phyloP scores from a whole-genome alignment of 1,140 invertebrate species.

The Goniozus legneri region DNA sequence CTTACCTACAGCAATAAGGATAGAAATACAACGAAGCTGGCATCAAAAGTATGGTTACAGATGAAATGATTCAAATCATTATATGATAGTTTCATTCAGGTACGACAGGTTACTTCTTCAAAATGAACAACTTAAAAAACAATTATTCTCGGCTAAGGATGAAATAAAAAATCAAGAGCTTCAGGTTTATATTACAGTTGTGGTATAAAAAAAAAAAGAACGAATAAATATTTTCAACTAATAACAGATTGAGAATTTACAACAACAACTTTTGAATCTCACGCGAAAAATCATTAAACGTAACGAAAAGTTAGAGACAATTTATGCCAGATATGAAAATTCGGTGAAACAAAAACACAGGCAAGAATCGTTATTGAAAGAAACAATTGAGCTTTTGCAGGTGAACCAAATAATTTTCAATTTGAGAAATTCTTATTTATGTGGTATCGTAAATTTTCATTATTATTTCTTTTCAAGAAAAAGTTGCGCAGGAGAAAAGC shows the following conservation, averaged over 20 bases:
- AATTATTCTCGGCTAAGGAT: slow-evolving; percentile 20
- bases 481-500: no score
- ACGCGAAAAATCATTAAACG: slow-evolving; percentile 17
- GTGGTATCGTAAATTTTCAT: neutral
- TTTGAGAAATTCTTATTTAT: neutral
- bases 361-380: slow-evolving; percentile 17
- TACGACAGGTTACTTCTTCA: slow-evolving; percentile 30
- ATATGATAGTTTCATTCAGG: slow-evolving; percentile 12
- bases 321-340: slow-evolving; percentile 23
- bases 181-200: neutral
- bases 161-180: slow-evolving; percentile 18
- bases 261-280: slow-evolving; percentile 21
- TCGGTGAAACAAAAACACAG: slow-evolving; percentile 24
- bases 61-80: neutral
- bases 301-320: slow-evolving; percentile 15
- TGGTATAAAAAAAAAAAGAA: neutral
- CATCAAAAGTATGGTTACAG: slow-evolving; percentile 27
- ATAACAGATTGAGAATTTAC: slow-evolving; percentile 19
- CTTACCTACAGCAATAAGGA: slow-evolving; percentile 24
- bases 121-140: slow-evolving; percentile 23
- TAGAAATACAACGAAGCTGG: slow-evolving; percentile 28
- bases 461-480: slow-evolving; percentile 1
- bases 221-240: neutral
- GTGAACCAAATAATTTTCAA: slow-evolving; percentile 4
- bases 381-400: slow-evolving; percentile 20